Conservation (phyloP, 2,113 vertebrate species). For the Pelecanoides urinatrix region DNA sequence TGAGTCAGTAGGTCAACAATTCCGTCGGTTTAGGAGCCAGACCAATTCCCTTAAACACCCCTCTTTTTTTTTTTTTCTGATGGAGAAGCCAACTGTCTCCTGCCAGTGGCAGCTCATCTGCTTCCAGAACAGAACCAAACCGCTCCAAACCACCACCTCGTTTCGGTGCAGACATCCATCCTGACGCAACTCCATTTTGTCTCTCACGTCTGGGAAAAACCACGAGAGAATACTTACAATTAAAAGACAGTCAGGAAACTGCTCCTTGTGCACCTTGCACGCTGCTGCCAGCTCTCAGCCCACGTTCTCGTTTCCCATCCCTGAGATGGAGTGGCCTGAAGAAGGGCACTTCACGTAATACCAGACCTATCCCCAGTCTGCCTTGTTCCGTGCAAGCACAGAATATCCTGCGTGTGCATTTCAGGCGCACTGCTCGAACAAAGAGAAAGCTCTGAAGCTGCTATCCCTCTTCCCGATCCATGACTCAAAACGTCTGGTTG, state of each 20-base stretch:
- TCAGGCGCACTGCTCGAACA: neutral
- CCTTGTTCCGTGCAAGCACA: neutral
- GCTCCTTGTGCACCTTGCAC: neutral
- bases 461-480: constrained; percentile 49
- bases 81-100: constrained; percentile 29
- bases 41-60: constrained; percentile 57
- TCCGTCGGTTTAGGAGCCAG: constrained; percentile 45
- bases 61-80: neutral
- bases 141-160: constrained; percentile 3
- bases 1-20: constrained; percentile 80
- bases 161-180: neutral
- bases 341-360: neutral
- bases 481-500: constrained; percentile 60
- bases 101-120: neutral
- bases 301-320: neutral
- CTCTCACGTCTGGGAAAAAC: neutral
- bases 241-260: neutral
- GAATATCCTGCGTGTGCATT: neutral
- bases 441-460: constrained; percentile 47
- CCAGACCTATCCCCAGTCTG: neutral
- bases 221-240: constrained; percentile 41
- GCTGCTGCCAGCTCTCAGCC: constrained; percentile 8
- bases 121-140: constrained; percentile 18
- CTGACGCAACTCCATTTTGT: constrained; percentile 29
- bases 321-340: neutral